A percentile compares a stretch with the other conserved stretches of the same genome.
These are phyloP conservation scores for Leucophenga varia DNA, from an alignment of 1,140 invertebrate species.

Conservation along the genomic window DNA sequence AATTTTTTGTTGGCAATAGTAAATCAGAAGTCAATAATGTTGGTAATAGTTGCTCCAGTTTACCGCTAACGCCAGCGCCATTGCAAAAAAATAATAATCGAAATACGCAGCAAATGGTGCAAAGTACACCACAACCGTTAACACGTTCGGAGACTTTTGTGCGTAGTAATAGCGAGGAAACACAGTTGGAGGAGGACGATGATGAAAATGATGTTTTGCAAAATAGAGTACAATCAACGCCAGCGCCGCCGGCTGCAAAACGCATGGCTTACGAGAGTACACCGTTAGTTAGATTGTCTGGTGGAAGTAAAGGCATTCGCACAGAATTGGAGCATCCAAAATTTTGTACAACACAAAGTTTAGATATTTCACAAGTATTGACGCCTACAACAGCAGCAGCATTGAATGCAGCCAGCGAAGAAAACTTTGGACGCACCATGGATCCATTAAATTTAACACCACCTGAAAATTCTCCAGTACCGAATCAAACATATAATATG, in stretches of 20 bases:
- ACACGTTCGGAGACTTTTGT: slow-evolving; percentile 51
- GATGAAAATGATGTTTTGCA: slow-evolving; percentile 4
- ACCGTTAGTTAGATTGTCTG: too few species aligned
- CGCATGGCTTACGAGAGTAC: not conserved
- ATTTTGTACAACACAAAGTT: too few species aligned
- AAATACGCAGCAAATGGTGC: slow-evolving; percentile 9
- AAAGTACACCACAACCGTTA: slow-evolving; percentile 33
- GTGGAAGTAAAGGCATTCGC: too few species aligned
- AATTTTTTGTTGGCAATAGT: slow-evolving; percentile 9
- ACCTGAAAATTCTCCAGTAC: too few species aligned
- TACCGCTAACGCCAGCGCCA: slow-evolving; percentile 33
- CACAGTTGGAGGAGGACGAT: slow-evolving; percentile 10
- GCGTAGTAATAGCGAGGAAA: slow-evolving; percentile 22
- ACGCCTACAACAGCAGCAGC: too few species aligned
- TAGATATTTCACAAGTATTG: too few species aligned
- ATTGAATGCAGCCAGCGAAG: too few species aligned
- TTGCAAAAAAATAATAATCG: not conserved
- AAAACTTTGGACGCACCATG: slow-evolving; percentile 24
- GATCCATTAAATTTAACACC: too few species aligned
- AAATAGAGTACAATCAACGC: slow-evolving; percentile 3
- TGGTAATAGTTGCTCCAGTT: slow-evolving; percentile 10
- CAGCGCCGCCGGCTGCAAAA: not conserved
- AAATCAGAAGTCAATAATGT: slow-evolving; percentile 8
- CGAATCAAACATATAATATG: too few species aligned
- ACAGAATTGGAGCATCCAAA: too few species aligned